These are phyloP conservation scores for Ridgeia piscesae DNA, from an alignment of 1,140 invertebrate species.

Conservation along the genomic window DNA sequence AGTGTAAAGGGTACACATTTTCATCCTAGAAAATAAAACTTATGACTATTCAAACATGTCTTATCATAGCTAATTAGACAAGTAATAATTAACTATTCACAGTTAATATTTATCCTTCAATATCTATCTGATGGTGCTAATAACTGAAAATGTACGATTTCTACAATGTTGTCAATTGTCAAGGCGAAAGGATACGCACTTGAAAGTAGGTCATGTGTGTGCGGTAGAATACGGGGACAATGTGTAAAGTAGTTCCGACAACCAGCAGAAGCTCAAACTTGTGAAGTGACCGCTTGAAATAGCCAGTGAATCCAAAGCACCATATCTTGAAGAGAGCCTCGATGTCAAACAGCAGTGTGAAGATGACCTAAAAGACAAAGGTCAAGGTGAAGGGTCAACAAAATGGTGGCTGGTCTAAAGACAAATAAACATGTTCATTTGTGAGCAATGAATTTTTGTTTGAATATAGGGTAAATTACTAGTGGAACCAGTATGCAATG, in stretches of 20 bases:
- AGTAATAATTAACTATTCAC: no score
- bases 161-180: not conserved
- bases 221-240: constrained; percentile 88
- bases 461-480: no score
- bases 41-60: no score
- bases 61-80: no score
- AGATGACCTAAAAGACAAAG: constrained; percentile 66
- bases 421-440: no score
- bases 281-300: constrained; percentile 94
- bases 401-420: constrained; percentile 12
- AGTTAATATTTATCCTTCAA: no score
- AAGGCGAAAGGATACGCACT: constrained; percentile 58
- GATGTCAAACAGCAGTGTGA: constrained; percentile 91
- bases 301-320: constrained; percentile 91
- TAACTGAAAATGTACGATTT: not conserved
- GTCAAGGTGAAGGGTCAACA: constrained; percentile 8
- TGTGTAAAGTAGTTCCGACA: constrained; percentile 92
- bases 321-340: constrained; percentile 98
- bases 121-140: not conserved
- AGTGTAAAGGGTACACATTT: no score
- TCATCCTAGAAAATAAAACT: no score
- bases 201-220: constrained; percentile 94
- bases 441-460: no score
- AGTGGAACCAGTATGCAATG: no score
- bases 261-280: constrained; percentile 96